A percentile compares a stretch with the other conserved stretches of the same genome.
These are phyloP conservation scores for Passer domesticus DNA, from an alignment of 2,113 vertebrate species.

Conservation along the genomic window DNA sequence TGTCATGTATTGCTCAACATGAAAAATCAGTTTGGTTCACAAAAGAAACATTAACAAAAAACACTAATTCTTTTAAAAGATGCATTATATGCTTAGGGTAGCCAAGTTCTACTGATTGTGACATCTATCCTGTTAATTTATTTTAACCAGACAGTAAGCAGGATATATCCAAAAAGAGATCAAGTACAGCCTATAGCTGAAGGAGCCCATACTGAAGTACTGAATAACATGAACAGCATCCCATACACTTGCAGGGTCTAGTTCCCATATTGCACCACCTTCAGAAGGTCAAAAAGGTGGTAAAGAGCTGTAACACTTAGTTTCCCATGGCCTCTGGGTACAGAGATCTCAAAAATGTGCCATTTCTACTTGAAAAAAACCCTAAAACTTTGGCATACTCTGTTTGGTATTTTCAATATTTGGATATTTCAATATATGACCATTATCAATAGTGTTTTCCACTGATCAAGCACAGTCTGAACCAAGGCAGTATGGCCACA, in stretches of 20 bases:
- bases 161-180: not conserved
- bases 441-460: not conserved
- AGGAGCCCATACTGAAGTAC: not conserved
- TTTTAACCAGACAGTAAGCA: not conserved
- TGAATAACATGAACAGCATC: not conserved
- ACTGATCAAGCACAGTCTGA: not conserved
- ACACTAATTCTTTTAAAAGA: not conserved
- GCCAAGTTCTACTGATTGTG: not conserved
- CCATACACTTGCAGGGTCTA: not conserved
- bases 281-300: not conserved
- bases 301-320: not conserved
- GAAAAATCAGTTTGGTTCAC: not conserved
- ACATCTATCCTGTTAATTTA: not conserved
- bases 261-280: not conserved
- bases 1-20: not conserved
- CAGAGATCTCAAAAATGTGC: not conserved
- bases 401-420: not conserved
- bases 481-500: not conserved
- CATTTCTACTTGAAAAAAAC: not conserved
- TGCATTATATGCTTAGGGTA: not conserved
- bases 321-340: not conserved
- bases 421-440: too few relatives aligned
- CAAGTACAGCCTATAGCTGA: not conserved
- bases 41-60: not conserved
- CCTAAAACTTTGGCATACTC: not conserved